Base-by-base conservation (phyloP, 1,140 invertebrate species). In the Drosophila subobscura region DNA sequence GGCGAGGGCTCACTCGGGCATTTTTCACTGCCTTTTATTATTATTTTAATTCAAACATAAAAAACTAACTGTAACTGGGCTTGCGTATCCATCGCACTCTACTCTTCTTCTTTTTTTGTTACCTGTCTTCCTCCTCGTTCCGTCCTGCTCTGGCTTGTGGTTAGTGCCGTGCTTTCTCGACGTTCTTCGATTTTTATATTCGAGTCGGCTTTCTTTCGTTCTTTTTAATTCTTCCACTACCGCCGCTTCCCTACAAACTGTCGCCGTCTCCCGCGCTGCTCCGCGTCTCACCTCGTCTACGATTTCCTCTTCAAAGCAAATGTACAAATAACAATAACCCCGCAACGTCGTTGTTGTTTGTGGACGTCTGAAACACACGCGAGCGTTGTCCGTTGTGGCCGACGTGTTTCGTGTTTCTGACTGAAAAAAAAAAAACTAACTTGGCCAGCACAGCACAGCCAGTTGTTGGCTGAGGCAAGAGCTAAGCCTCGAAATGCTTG, bases 31-130 rank as follows among this genome's bases (percentile, higher is more conserved):
- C 10, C 33, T 37, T 37, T 37, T 37, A 51, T 65, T 60, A 59
- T 77, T 77, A 49, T 67, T 79, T 64, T 73, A 50, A 73, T 75
- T 73, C 45, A 56, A 72, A 52, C 50, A 72, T 71, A 75, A 88
- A 84, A 76, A 89, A 40, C 46, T 83, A 86, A 86, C 83, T 72
- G 83, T 86, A 72, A 67, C 72, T 66, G 61, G 50, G 58, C 61
- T 80, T 58, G 61, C 41, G 46, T 44, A 60, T 72, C 49, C 66
- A 59, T 40, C 52, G 37, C n/a, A 51, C 54, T 57, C 60, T 16
- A 57, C 33, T 61, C 61, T 59, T 70, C 56, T 58, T 55, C 58
- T 29, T 65, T 70, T 73, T 86, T 65, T 70, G 70, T 86, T 85
- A 85, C 80, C 80, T 85, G 79, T 55, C 65, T 68, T 68, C 33